A percentile compares a stretch with the other conserved stretches of the same genome.
Evolutionary conservation across 2,113 vertebrate species (phyloP).

Genomic region (Chlorodrepanis virens): DNA sequence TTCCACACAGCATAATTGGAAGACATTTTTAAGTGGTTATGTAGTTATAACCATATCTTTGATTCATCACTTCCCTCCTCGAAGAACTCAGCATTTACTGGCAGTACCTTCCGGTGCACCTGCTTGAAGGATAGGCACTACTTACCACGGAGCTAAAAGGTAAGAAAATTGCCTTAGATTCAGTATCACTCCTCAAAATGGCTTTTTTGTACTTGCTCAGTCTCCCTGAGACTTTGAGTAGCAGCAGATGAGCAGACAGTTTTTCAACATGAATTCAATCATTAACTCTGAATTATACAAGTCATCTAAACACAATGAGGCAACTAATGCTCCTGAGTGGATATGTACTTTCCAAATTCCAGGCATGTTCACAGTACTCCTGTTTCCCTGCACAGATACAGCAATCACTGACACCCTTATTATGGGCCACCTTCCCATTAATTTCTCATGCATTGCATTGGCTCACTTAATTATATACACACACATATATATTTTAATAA

Average conservation of each 20-base stretch:
- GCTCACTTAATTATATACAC: background rate
- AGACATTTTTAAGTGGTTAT: background rate
- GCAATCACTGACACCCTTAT: background rate
- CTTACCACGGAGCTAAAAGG: background rate
- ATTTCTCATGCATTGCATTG: background rate
- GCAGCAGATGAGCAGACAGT: conserved; percentile 9
- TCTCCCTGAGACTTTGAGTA: background rate
- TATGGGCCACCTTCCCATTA: background rate
- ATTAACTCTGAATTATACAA: conserved; percentile 45
- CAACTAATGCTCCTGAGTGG: conserved; percentile 1
- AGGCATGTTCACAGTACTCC: background rate
- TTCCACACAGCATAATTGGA: background rate
- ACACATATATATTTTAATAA: background rate
- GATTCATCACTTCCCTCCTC: background rate
- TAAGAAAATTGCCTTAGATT: background rate
- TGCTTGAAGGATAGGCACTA: conserved; percentile 9
- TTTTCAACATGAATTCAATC: conserved; percentile 40
- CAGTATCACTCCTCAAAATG: background rate
- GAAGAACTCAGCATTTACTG: background rate
- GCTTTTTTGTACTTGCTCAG: background rate
- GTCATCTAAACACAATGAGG: conserved; percentile 17
- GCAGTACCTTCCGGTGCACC: background rate
- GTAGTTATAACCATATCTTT: background rate
- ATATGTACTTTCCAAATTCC: background rate
- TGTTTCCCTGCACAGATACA: background rate